Evolutionary conservation across 2,888 invertebrate genomes (phyloP).

Genomic region (Rhopalosiphum nymphaeae): DNA sequence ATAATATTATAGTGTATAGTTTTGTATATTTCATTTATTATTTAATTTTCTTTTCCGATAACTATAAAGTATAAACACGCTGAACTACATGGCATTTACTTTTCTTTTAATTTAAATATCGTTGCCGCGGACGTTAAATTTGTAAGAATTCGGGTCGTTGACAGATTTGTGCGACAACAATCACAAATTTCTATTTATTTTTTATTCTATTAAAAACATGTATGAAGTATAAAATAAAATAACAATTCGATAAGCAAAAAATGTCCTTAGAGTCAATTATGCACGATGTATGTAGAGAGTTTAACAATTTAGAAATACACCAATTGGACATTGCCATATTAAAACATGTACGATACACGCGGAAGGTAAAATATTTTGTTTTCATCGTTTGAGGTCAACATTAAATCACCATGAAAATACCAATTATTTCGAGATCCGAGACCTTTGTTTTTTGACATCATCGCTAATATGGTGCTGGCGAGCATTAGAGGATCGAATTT

Average conservation of each 20-base stretch:
- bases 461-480: not conserved
- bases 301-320: not conserved
- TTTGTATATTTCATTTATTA: too few relatives aligned
- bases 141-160: not conserved
- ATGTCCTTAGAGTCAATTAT: constrained; percentile 41
- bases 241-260: constrained; percentile 15
- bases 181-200: not conserved
- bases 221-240: not conserved
- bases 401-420: not conserved
- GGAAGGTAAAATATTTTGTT: not conserved
- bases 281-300: not conserved
- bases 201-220: not conserved
- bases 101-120: not conserved
- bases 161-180: not conserved
- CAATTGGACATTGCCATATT: not conserved
- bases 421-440: not conserved
- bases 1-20: too few relatives aligned
- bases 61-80: not conserved
- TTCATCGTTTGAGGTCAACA: not conserved
- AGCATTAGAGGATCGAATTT: not conserved
- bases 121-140: too few relatives aligned
- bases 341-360: not conserved
- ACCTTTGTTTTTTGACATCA: not conserved
- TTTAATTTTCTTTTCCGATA: not conserved
- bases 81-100: not conserved